phyloP scores from a whole-genome alignment of 2,797 vertebrate species.

The Leptodactylus fallax region DNA sequence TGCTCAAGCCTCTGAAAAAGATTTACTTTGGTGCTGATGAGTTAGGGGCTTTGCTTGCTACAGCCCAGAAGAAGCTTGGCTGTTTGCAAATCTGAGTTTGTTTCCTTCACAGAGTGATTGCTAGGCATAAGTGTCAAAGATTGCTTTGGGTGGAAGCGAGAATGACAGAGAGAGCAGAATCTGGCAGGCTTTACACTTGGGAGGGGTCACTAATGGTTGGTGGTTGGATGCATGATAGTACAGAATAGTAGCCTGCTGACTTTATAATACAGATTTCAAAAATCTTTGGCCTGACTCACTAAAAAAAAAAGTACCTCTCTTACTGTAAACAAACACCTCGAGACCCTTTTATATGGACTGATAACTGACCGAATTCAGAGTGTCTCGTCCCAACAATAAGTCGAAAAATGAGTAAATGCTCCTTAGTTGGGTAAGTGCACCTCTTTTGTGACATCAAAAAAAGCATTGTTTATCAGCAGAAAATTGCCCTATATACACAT shows the following conservation, averaged over 20 bases:
- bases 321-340: no score
- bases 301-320: no score
- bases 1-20: slow-evolving; percentile 68
- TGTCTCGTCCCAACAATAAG: no score
- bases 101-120: slow-evolving; percentile 39
- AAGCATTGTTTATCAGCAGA: no score
- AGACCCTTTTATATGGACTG: no score
- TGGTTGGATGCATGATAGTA: slow-evolving; percentile 12
- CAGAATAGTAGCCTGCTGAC: background rate
- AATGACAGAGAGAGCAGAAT: slow-evolving; percentile 44
- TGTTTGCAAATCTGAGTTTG: slow-evolving; percentile 47
- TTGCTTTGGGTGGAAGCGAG: slow-evolving; percentile 15
- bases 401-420: no score
- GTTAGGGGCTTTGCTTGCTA: slow-evolving; percentile 55
- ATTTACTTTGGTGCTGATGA: slow-evolving; percentile 66
- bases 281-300: no score
- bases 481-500: no score
- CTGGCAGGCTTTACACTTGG: slow-evolving; percentile 32
- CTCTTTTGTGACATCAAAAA: no score
- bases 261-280: no score
- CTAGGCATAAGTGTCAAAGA: slow-evolving; percentile 24
- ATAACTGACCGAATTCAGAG: no score
- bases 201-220: slow-evolving; percentile 19
- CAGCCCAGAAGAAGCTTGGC: slow-evolving; percentile 44
- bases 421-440: no score